Evolutionary conservation across 2,888 invertebrate genomes (phyloP), one percentile per base, ranked within the genome.

Genomic region (Horisme vitalbata): DNA sequence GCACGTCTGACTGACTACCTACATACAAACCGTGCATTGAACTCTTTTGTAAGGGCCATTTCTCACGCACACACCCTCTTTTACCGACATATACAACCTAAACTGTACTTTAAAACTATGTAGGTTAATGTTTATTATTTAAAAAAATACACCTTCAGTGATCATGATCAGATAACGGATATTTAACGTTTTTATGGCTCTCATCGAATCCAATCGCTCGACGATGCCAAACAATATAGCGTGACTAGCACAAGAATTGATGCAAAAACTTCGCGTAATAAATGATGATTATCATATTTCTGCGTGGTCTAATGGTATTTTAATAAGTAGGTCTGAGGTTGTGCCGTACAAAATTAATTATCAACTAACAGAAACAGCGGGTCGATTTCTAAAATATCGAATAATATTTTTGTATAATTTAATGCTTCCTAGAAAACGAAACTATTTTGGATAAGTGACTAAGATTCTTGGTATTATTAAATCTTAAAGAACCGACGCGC

Each of bases 1-100:
- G 79, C 80, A 68, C 66, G 71, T 79, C 64, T 72, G 79, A 65
- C 55, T 71, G 10, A 13, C 26, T 35, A 35, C 36, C 18, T 26
- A 36, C 21, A 61, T 53, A 51, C 63, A 45, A 63, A 59, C 72
- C 79, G 87, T 81, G 84, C 88, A 87, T 89, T 89, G 88, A 89
- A 89, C 87, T 88, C 89, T 88, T 89, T 88, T 86, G 69, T 82
- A 87, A 81, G 86, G 84, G 83, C 78, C 74, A 61, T 57, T 71
- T 77, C 79, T 73, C 78, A 75, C 75, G 73, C 76, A 71, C 75
- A 68, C 70, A 75, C 75, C 68, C 66, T 59, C 61, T 55, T 57
- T 55, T 57, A 47, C 53, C 54, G 23, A 50, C 52, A 51, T 45
- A 35, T 31, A 45, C 64, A 71, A 59, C 43, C 61, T 39, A 77